Evolutionary conservation across 2,888 invertebrate species (phyloP), one percentile per base, ranked within the genome.

Genomic region (Theristus sp.): DNA sequence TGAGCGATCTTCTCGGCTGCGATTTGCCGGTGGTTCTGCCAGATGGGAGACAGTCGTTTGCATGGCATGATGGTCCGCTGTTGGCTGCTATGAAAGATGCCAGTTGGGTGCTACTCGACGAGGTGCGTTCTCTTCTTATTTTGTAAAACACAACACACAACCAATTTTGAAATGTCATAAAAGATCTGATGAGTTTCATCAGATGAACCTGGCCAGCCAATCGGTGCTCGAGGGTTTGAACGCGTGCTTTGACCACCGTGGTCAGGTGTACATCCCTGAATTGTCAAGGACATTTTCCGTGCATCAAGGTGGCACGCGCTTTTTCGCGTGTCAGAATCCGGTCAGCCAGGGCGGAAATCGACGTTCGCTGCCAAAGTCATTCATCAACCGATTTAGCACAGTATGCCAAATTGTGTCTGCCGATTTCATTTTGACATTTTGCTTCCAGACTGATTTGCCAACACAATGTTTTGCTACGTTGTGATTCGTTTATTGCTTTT

Each of bases 261-360:
- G 89, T 0, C 89, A 93, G 77, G 84, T 99, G 27, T 98, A 82
- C 73, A 86, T 99, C 61, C 91, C 98, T 0, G 98, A 99, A 77
- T 78, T 99, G 20, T 87, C 86, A 57, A 84, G 82, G 75, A 85
- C 66, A 26, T 70, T 70, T 62, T 62, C 64, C 24, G 66, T 71
- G 54, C 66, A 67, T 28, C 38, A 61, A 24, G 61, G 65, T 75
- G n/a, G n/a, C n/a, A 49, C 93, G 0, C 83, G 86, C 66, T 81
- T 99, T 58, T 99, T 99, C 75, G 98, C 87, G 0, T 94, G 94
- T 70, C 98, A 99, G 77, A 99, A 99, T 80, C 98, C 99, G 0
- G 78, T 89, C 52, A 83, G 84, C 68, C 90, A 98, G 78, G 98
- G 98, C 17, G 96, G 96, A 0, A 91, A 89, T 0, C 81, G 99